Base-by-base conservation (phyloP, 2,888 invertebrate genomes). In the Tachina lurida region DNA sequence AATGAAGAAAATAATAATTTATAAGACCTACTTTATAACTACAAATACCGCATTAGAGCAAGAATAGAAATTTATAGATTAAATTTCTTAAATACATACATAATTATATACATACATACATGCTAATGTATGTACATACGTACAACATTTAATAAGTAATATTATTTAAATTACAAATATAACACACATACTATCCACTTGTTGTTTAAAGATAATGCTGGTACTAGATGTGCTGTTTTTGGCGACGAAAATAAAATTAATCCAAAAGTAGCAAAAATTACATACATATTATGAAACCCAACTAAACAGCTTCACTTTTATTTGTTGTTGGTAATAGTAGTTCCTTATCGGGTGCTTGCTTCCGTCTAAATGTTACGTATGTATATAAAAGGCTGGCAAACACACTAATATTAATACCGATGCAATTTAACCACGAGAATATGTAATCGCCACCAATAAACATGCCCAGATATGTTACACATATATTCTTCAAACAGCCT, bases 401-500 rank as follows among this genome's bases (percentile, higher is more conserved):
- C 2, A 97, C 97, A 94, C 98, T 98, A 71, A 99, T 96, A 93
- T 99, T 99, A 76, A 99, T 95, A 19, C 99, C 99, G 85, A 98
- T 94, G 93, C 99, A 99, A 93, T 99, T 99, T 49, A 97, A 94
- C 95, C 96, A 96, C 3, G 97, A 96, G 93, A 98, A 99, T 84
- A 98, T 95, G 93, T 99, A 99, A 93, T 99, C 99, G 15, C 99
- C 99, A 62, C 99, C 99, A 80, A 99, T 97, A 60, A 98, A 95
- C 99, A 99, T 99, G 43, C 99, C 99, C 87, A 98, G 94, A 93
- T 99, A 99, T 1, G 99, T 99, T 5, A 99, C 97, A 88, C 98
- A 95, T 88, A 99, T 97, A 93, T 99, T 99, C 94, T 99, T 99
- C 77, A 99, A 94, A 90, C 99, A 99, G 8, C 99, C 99, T 88